Conservation (phyloP, 1,140 invertebrate genomes). For the Drosophila kikkawai region DNA sequence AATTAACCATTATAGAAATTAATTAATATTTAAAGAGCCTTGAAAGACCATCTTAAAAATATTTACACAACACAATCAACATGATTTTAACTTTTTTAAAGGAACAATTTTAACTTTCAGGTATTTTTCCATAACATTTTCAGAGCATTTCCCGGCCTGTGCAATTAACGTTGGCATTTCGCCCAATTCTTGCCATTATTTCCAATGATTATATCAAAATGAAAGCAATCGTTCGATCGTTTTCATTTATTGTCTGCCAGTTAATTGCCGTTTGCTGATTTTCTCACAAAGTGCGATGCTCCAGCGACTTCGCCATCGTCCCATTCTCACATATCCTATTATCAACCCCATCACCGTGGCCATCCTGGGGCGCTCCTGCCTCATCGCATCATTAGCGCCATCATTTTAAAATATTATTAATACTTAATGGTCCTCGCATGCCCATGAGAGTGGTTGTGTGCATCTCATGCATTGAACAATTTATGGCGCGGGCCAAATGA, state of each 20-base stretch:
- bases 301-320: constrained; percentile 3
- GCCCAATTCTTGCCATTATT: constrained; percentile 48
- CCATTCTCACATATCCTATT: constrained; percentile 4
- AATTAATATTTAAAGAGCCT: not conserved
- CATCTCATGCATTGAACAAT: constrained; percentile 50
- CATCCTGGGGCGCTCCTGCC: constrained; percentile 31
- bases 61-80: not conserved
- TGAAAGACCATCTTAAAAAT: no score
- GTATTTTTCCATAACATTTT: not conserved
- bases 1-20: not conserved
- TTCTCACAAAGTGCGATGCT: constrained; percentile 38
- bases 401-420: constrained; percentile 81
- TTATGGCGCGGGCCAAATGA: constrained; percentile 76
- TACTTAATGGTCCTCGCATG: constrained; percentile 74
- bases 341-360: constrained; percentile 2
- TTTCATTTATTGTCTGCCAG: constrained; percentile 57
- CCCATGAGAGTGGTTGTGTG: constrained; percentile 37
- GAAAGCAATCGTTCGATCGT: constrained; percentile 37
- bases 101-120: not conserved
- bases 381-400: constrained; percentile 75
- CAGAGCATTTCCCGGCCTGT: constrained; percentile 3
- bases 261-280: constrained; percentile 66
- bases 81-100: not conserved
- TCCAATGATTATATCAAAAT: constrained; percentile 68
- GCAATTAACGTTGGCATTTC: not conserved